Conservation (phyloP, 2,797 vertebrate species). For the Hapalemur alaotrensis region DNA sequence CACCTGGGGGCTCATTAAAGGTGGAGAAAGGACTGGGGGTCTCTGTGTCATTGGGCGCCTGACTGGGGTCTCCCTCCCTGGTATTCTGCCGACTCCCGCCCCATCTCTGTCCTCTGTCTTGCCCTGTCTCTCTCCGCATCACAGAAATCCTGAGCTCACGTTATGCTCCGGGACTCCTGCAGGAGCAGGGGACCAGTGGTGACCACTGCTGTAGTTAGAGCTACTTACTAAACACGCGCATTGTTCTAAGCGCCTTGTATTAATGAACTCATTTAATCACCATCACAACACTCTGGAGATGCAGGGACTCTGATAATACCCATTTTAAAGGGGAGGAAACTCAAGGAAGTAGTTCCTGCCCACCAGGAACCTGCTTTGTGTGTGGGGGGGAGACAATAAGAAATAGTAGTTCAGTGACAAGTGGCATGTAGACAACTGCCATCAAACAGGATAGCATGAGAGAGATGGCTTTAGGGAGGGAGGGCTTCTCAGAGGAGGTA, state of each 20-base stretch:
- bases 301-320: background rate
- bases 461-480: background rate
- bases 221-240: background rate
- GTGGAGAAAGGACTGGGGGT: slow-evolving; percentile 63
- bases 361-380: background rate
- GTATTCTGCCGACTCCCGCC: background rate
- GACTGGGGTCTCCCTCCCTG: background rate
- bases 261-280: background rate
- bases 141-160: background rate
- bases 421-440: background rate
- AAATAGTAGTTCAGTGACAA: background rate
- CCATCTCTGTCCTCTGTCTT: background rate
- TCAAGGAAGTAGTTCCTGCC: background rate
- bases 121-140: no score
- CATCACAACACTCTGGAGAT: background rate
- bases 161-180: background rate
- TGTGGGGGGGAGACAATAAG: background rate
- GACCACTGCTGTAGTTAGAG: background rate
- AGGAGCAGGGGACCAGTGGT: background rate
- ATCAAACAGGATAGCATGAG: background rate
- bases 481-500: background rate
- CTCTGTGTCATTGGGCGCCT: slow-evolving; percentile 51
- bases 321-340: background rate
- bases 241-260: background rate
- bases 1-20: slow-evolving; percentile 71